Evolutionary conservation across 2,797 vertebrate species (phyloP).

Genomic region (Hipposideros larvatus): DNA sequence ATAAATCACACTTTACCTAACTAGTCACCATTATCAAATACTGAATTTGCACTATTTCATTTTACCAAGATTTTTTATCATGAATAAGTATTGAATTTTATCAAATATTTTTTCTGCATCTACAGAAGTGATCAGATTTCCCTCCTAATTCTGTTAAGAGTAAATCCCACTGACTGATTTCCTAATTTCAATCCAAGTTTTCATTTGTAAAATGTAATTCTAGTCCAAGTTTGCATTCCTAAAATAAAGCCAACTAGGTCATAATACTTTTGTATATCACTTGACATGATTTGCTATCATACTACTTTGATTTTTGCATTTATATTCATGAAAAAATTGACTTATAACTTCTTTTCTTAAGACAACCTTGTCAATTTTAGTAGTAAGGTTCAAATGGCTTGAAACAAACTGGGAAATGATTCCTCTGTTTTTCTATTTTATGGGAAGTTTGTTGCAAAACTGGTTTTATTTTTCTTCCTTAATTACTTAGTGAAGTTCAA

Average conservation of each 20-base stretch:
- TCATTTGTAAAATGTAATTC: background rate
- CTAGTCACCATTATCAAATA: background rate
- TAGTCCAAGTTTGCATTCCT: background rate
- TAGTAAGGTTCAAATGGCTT: background rate
- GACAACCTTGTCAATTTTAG: background rate
- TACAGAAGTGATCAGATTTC: background rate
- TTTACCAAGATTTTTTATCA: background rate
- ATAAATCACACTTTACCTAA: background rate
- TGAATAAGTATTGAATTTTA: background rate
- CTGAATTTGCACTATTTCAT: background rate
- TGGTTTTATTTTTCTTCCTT: conserved; percentile 24
- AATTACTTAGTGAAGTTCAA: background rate
- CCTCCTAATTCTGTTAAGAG: background rate
- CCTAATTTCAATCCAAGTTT: conserved; percentile 45
- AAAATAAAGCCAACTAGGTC: background rate
- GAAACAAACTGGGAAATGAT: background rate
- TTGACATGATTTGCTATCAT: background rate
- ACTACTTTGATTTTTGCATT: background rate
- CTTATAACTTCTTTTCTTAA: background rate
- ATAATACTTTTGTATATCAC: background rate
- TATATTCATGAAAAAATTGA: background rate
- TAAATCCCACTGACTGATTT: background rate
- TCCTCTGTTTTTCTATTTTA: background rate
- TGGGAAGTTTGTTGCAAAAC: background rate
- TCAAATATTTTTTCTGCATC: background rate